Evolutionary conservation across 2,113 vertebrate genomes (phyloP), one percentile per base, ranked within the genome.

Genomic region (Orthonyx spaldingii): DNA sequence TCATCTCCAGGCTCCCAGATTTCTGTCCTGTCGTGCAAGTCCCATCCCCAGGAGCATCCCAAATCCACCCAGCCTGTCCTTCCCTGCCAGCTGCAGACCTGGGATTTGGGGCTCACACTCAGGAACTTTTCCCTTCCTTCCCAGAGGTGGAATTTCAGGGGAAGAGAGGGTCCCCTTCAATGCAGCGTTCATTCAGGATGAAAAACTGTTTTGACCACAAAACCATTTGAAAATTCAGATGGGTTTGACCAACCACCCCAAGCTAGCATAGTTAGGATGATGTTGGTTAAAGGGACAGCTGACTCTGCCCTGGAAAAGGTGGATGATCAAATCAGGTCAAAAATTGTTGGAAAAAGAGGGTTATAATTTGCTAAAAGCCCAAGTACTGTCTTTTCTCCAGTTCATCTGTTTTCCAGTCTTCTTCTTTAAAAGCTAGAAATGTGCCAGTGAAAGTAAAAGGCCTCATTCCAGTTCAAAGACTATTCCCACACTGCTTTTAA

Each of bases 311-410:
- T 69, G 46, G 22, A 41, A 61, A 65, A 61, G 21, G 22, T 16
- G 4, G 5, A 8, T 44, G 32, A 28, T 26, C 17, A 52, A 46
- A n/a, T 37, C 49, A 44, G 15, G 32, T 41, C 5, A 68, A 60
- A 88, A 93, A 26, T 2, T 0, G 61, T 47, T 21, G 28, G 39
- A 5, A 66, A 70, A 55, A 75, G 7, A 24, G 1, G 0, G 0
- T 27, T 42, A 19, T 6, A 5, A 33, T 68, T 85, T 88, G 59
- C 53, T 50, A 17, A 27, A 63, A 59, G 2, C 19, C 4, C 0
- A 6, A 33, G 15, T 55, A 23, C 37, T 46, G 3, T 22, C 33
- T 55, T 88, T 71, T 63, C 23, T 63, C 18, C 41, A 35, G 39
- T 47, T 59, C 19, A 28, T 70, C 39, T 71, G 13, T 7, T 93